phyloP scores from a whole-genome alignment of 2,888 invertebrate genomes.

The Nemotelus nigrinus region DNA sequence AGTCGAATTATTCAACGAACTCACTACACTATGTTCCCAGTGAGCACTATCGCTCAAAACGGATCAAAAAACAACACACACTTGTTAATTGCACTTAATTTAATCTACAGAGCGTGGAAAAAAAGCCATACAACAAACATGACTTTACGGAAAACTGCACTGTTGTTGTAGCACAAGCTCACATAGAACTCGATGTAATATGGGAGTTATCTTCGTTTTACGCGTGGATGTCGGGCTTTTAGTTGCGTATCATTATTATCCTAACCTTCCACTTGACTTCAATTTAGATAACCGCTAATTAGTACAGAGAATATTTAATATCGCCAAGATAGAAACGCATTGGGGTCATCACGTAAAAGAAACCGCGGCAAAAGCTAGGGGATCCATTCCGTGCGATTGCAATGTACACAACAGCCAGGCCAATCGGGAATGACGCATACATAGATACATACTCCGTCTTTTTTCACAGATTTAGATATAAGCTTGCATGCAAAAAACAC shows the following conservation, averaged over 20 bases:
- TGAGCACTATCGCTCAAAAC: too few species aligned
- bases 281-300: slow-evolving; percentile 50
- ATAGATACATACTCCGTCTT: background rate
- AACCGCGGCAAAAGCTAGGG: slow-evolving; percentile 3
- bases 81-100: too few species aligned
- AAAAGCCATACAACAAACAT: too few species aligned
- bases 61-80: too few species aligned
- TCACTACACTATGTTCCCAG: too few species aligned
- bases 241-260: slow-evolving; percentile 37
- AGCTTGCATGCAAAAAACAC: background rate
- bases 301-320: slow-evolving; percentile 42
- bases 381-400: slow-evolving; percentile 7
- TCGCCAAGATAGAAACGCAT: slow-evolving; percentile 6
- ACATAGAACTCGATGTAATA: background rate
- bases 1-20: too few species aligned
- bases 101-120: too few species aligned
- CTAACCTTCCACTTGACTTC: slow-evolving; percentile 50
- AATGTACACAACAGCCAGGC: background rate
- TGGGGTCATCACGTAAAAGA: slow-evolving; percentile 28
- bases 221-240: slow-evolving; percentile 1
- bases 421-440: slow-evolving; percentile 15
- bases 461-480: background rate
- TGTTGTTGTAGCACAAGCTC: background rate
- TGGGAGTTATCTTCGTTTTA: slow-evolving; percentile 5
- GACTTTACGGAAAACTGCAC: background rate